Percentiles rank a stretch among this genome's conserved stretches.
Evolutionary conservation across 2,113 vertebrate genomes (phyloP).

Genomic region (Hydropotes inermis): DNA sequence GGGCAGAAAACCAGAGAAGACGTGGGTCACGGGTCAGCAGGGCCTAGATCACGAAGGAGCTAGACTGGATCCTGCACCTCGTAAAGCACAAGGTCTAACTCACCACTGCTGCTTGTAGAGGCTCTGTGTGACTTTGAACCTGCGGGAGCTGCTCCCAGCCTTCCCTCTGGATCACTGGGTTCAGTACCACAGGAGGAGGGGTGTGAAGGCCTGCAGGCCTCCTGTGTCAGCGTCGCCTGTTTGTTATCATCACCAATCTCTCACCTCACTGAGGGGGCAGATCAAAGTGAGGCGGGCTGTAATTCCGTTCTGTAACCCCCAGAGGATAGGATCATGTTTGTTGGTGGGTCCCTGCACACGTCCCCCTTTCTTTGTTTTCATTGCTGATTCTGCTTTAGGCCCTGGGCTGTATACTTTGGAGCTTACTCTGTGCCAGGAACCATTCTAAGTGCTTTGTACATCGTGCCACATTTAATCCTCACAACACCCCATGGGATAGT

Average conservation of each 20-base stretch:
- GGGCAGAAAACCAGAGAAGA: background rate
- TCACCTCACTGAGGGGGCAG: background rate
- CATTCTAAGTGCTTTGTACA: background rate
- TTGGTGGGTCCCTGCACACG: background rate
- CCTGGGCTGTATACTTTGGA: background rate
- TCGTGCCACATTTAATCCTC: background rate
- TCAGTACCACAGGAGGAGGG: background rate
- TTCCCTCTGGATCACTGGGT: too few relatives aligned
- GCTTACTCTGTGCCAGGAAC: background rate
- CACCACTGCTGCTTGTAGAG: background rate
- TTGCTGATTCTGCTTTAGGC: background rate
- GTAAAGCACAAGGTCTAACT: background rate
- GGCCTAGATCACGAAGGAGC: background rate
- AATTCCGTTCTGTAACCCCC: background rate
- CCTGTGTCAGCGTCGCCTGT: rapidly evolving
- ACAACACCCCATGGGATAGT: background rate
- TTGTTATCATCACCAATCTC: background rate
- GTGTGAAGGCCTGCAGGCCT: background rate
- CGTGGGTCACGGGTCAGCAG: background rate
- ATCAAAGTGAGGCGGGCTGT: background rate
- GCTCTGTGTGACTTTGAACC: background rate
- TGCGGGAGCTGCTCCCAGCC: too few relatives aligned
- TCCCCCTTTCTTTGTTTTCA: background rate
- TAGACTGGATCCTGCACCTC: background rate
- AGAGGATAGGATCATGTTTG: background rate